A percentile compares a stretch with the other conserved stretches of the same genome.
These are phyloP conservation scores for Patella caerulea DNA, from an alignment of 2,888 invertebrate species.

Conservation along the genomic window DNA sequence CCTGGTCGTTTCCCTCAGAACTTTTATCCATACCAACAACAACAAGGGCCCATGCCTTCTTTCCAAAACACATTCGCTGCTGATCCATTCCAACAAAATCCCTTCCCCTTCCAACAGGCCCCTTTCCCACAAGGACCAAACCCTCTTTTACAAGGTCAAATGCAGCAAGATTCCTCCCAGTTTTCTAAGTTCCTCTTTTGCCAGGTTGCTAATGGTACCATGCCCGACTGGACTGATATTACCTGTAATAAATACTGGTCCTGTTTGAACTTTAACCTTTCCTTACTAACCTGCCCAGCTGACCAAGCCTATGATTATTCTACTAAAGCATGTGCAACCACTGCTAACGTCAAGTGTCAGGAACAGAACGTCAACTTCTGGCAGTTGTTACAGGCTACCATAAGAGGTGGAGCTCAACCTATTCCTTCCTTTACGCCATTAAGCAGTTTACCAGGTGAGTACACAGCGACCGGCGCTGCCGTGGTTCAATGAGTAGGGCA, in stretches of 20 bases:
- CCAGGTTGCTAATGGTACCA: slow-evolving; percentile 17
- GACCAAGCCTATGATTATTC: slow-evolving; percentile 16
- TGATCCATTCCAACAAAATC: slow-evolving; percentile 1
- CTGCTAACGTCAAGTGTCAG: slow-evolving; percentile 11
- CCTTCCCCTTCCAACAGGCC: not conserved
- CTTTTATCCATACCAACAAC: not conserved
- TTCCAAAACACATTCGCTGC: not conserved
- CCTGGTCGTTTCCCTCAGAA: not conserved
- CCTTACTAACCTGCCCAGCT: slow-evolving; percentile 11
- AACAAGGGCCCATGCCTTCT: not conserved
- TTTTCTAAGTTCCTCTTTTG: slow-evolving; percentile 6
- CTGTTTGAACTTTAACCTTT: slow-evolving; percentile 13
- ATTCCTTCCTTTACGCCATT: not conserved
- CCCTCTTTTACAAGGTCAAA: not conserved
- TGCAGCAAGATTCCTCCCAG: not conserved
- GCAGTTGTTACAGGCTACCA: not conserved
- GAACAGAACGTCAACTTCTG: slow-evolving; percentile 16
- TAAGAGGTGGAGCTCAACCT: not conserved
- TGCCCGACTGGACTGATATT: slow-evolving; percentile 14
- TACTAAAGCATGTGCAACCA: not conserved
- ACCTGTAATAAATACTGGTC: slow-evolving; percentile 18
- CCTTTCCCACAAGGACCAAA: not conserved
- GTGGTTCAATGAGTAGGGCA: too few species aligned
- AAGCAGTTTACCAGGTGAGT: slow-evolving; percentile 3
- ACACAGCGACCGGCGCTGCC: too few species aligned